Evolutionary conservation across 2,113 vertebrate genomes (phyloP).

Genomic region (Dryoscopus gambensis): DNA sequence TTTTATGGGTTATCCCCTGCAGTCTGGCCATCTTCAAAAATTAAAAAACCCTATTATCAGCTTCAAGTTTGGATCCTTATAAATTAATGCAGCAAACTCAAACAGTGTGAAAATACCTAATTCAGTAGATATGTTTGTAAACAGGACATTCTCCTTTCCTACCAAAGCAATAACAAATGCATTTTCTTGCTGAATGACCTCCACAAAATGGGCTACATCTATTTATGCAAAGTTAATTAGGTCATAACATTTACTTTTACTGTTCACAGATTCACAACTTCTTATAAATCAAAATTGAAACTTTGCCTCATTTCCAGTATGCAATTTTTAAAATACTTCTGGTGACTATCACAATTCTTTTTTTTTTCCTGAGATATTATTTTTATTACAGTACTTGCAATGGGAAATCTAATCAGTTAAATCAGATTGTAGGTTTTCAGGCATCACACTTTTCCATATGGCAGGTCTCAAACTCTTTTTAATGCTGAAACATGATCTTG

Average conservation of each 20-base stretch:
- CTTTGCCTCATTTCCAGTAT: background rate
- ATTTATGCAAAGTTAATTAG: background rate
- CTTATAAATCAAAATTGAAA: background rate
- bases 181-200: background rate
- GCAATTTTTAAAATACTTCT: background rate
- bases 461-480: background rate
- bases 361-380: background rate
- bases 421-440: background rate
- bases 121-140: background rate
- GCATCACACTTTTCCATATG: background rate
- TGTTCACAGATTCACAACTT: background rate
- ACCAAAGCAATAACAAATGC: background rate
- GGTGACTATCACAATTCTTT: background rate
- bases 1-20: background rate
- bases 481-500: background rate
- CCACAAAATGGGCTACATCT: background rate
- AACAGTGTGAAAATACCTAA: background rate
- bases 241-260: background rate
- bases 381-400: background rate
- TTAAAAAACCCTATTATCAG: background rate
- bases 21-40: background rate
- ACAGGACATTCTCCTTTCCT: background rate
- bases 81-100: background rate
- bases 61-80: background rate
- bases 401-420: background rate